phyloP scores from a whole-genome alignment of 2,113 vertebrate species.

The Corythornis madagascariensis region DNA sequence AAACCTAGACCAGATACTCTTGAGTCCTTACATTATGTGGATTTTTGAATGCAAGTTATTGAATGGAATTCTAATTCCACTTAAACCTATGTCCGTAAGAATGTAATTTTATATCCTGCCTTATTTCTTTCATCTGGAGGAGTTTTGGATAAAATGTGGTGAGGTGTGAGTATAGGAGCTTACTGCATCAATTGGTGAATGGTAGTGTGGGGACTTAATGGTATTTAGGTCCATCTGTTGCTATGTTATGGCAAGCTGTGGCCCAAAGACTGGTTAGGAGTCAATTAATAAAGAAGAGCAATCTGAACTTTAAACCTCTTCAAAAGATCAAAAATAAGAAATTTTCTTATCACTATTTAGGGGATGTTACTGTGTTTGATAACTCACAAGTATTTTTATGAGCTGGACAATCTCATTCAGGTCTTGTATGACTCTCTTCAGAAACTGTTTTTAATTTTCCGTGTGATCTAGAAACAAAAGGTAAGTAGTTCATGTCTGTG shows the following conservation, averaged over 20 bases:
- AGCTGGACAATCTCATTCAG: neutral
- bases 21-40: neutral
- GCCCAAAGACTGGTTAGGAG: neutral
- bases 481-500: neutral
- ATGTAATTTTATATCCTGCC: neutral
- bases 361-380: neutral
- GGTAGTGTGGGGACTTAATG: neutral
- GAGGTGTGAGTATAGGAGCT: neutral
- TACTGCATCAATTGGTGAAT: neutral
- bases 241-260: neutral
- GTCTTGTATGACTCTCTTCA: neutral
- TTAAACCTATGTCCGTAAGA: neutral
- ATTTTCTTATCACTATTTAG: neutral
- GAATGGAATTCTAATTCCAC: neutral
- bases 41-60: neutral
- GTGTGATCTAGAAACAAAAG: slow-evolving; percentile 12
- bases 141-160: neutral
- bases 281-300: neutral
- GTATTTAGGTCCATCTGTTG: neutral
- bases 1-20: neutral
- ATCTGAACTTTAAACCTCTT: neutral
- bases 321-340: neutral
- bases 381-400: neutral
- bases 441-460: slow-evolving; percentile 7
- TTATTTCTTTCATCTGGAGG: neutral